Conservation (phyloP, 2,797 vertebrate genomes). For the Heteromormyrus szaboi region DNA sequence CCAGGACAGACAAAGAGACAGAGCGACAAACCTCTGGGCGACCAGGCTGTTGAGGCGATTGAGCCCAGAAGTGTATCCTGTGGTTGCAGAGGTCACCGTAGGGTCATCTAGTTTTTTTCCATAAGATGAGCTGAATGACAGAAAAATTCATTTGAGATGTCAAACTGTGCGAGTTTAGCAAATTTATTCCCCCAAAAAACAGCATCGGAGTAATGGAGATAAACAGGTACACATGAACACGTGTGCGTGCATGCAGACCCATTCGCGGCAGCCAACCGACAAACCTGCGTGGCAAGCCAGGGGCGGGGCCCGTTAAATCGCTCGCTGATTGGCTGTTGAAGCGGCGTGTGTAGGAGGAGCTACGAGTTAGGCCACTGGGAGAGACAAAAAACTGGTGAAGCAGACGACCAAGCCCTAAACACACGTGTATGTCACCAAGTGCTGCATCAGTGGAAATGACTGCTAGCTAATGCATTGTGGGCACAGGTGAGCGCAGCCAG, state of each 20-base stretch:
- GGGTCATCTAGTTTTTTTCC: conserved; percentile 69
- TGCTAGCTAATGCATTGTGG: background rate
- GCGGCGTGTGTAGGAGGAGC: conserved; percentile 70
- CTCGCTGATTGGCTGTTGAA: conserved; percentile 63
- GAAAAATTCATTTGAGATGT: background rate
- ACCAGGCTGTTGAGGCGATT: conserved; percentile 59
- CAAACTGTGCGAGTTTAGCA: background rate
- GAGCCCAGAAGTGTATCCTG: conserved; percentile 56
- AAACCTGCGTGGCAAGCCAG: conserved; percentile 67
- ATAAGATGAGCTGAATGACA: conserved; percentile 62
- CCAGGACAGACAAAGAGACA: background rate
- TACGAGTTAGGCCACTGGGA: conserved; percentile 65
- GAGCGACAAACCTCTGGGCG: conserved; percentile 54
- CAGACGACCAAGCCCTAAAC: background rate
- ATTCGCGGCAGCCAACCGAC: conserved; percentile 36
- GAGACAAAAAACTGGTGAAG: background rate
- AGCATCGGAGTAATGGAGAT: background rate
- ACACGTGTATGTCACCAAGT: background rate
- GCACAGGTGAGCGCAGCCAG: background rate
- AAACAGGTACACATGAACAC: background rate
- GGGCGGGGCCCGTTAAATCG: conserved; percentile 59
- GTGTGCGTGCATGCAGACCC: background rate
- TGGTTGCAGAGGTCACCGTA: conserved; percentile 56
- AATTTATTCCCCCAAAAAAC: background rate
- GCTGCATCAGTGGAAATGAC: background rate